Evolutionary conservation across 2,888 invertebrate species (phyloP).

Genomic region (Cephus pulcher): DNA sequence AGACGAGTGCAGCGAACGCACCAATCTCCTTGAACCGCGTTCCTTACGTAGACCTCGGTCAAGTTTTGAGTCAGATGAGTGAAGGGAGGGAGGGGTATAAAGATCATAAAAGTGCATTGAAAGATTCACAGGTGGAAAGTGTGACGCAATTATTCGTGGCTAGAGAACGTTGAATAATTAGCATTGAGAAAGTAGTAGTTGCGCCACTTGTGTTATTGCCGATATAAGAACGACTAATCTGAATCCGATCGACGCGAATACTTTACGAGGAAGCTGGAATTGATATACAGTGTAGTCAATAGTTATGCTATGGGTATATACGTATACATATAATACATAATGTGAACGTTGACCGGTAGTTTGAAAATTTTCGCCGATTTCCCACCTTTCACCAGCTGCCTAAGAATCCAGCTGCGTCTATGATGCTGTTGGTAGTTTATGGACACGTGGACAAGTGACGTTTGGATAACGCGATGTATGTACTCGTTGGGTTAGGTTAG

Average conservation of each 20-base stretch:
- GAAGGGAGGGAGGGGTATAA: too few species aligned
- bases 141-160: too few species aligned
- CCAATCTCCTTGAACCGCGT: slow-evolving; percentile 52
- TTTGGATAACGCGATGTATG: too few species aligned
- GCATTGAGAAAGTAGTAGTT: neutral
- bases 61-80: too few species aligned
- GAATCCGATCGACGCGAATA: neutral
- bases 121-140: too few species aligned
- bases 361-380: slow-evolving; percentile 43
- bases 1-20: slow-evolving; percentile 7
- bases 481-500: too few species aligned
- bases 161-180: neutral
- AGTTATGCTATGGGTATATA: too few species aligned
- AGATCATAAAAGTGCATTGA: too few species aligned
- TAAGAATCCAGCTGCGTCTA: neutral
- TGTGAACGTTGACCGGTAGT: neutral
- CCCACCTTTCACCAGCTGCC: slow-evolving; percentile 42
- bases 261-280: neutral
- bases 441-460: slow-evolving; percentile 9
- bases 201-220: neutral
- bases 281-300: too few species aligned
- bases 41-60: slow-evolving; percentile 47
- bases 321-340: too few species aligned
- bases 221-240: neutral
- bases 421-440: neutral